Percentiles rank a stretch among this genome's conserved stretches.
Conservation (phyloP, 2,113 vertebrate species). For the Sinocyclocheilus maitianheensis region DNA sequence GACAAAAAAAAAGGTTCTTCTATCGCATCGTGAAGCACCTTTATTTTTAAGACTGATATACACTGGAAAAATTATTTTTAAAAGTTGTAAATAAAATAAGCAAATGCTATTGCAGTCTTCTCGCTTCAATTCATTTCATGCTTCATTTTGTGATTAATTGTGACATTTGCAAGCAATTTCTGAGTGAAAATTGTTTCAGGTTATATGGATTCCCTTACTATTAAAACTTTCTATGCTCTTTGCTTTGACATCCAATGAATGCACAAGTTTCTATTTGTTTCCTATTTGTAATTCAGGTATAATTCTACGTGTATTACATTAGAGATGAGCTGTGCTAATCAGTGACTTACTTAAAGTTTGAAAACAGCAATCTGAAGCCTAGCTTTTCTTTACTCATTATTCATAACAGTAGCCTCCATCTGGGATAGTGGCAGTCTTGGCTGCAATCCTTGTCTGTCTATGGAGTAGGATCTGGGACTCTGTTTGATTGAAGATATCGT, state of each 20-base stretch:
- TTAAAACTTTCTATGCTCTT: not conserved
- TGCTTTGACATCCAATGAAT: not conserved
- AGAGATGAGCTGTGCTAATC: constrained; percentile 54
- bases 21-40: no score
- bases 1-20: no score
- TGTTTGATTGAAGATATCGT: constrained; percentile 76
- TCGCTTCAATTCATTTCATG: no score
- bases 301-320: constrained; percentile 46
- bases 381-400: constrained; percentile 75
- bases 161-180: no score
- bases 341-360: constrained; percentile 56
- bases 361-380: constrained; percentile 65
- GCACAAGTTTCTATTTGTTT: not conserved
- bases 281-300: not conserved
- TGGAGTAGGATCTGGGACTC: constrained; percentile 73
- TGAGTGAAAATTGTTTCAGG: no score
- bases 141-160: no score
- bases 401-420: constrained; percentile 76
- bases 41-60: no score
- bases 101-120: no score
- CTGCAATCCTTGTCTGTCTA: constrained; percentile 74
- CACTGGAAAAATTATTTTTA: no score
- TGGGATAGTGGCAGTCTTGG: constrained; percentile 80
- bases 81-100: no score
- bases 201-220: no score